A percentile compares a stretch with the other conserved stretches of the same genome.
These are phyloP conservation scores for Stictocephala bisonia DNA, from an alignment of 2,888 invertebrate genomes.

Conservation along the genomic window DNA sequence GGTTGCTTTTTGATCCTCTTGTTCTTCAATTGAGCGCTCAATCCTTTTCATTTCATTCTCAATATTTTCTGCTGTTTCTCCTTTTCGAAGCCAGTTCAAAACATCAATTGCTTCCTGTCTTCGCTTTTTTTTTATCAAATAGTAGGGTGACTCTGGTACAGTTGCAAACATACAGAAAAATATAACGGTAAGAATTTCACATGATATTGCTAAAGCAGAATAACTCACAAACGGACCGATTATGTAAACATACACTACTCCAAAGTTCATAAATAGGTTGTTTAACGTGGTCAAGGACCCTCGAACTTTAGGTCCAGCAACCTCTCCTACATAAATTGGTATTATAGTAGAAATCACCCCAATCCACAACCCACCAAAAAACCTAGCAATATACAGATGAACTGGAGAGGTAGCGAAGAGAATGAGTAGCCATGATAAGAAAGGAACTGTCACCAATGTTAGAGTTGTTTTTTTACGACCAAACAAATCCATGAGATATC, in stretches of 20 bases:
- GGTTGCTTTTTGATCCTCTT: constrained; percentile 67
- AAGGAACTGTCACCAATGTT: constrained; percentile 52
- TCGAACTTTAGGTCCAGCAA: constrained; percentile 55
- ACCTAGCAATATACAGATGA: constrained; percentile 55
- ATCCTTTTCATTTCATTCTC: constrained; percentile 60
- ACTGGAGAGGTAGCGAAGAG: constrained; percentile 48
- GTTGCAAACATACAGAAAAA: constrained; percentile 68
- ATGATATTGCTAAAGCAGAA: constrained; percentile 62
- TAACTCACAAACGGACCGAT: constrained; percentile 62
- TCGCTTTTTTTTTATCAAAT: constrained; percentile 68
- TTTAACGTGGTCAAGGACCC: constrained; percentile 58
- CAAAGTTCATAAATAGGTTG: constrained; percentile 56
- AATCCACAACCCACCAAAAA: constrained; percentile 56
- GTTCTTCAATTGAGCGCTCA: constrained; percentile 59
- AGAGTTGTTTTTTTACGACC: constrained; percentile 54
- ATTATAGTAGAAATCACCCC: constrained; percentile 57
- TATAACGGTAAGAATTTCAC: constrained; percentile 67
- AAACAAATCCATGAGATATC: constrained; percentile 56
- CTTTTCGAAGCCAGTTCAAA: constrained; percentile 52
- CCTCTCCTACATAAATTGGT: constrained; percentile 58
- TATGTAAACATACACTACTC: constrained; percentile 55
- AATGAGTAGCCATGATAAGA: constrained; percentile 56
- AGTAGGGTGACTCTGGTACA: constrained; percentile 74
- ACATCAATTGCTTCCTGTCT: constrained; percentile 65
- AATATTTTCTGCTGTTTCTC: constrained; percentile 36